Conservation (phyloP, 2,888 invertebrate genomes). For the Papilio demoleus region DNA sequence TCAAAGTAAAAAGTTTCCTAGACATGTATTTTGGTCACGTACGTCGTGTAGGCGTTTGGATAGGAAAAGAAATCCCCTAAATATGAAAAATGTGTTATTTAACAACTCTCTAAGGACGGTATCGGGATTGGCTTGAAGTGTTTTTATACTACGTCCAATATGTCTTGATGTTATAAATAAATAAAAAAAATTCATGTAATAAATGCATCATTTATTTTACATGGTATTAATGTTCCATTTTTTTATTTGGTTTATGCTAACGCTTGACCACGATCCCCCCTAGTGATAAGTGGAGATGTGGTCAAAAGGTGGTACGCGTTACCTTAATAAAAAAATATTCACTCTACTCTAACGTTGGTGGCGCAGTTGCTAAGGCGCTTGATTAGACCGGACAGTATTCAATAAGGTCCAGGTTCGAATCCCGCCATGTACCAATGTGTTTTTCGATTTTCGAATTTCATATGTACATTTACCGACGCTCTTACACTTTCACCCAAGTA, state of each 20-base stretch:
- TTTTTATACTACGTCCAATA: neutral
- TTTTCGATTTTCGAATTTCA: no score
- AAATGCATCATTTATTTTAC: neutral
- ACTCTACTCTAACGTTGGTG: no score
- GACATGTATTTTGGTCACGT: conserved; percentile 14
- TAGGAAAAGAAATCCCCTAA: conserved; percentile 6
- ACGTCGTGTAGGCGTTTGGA: neutral
- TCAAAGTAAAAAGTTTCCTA: conserved; percentile 1
- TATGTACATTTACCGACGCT: no score
- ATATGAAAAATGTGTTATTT: conserved; percentile 25
- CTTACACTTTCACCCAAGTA: no score
- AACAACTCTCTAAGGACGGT: conserved; percentile 8
- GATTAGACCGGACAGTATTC: no score
- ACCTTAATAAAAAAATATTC: no score
- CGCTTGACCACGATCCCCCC: no score
- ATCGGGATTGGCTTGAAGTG: conserved; percentile 1
- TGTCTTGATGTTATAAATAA: conserved; percentile 1
- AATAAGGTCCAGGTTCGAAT: no score
- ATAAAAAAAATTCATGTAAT: neutral
- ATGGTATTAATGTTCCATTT: neutral
- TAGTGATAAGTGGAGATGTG: no score
- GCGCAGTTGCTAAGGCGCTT: no score
- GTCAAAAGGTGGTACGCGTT: no score
- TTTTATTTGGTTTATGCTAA: neutral
- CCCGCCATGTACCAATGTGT: no score